Evolutionary conservation across 2,888 invertebrate species (phyloP).

Genomic region (Nephrotoma guestfalica): DNA sequence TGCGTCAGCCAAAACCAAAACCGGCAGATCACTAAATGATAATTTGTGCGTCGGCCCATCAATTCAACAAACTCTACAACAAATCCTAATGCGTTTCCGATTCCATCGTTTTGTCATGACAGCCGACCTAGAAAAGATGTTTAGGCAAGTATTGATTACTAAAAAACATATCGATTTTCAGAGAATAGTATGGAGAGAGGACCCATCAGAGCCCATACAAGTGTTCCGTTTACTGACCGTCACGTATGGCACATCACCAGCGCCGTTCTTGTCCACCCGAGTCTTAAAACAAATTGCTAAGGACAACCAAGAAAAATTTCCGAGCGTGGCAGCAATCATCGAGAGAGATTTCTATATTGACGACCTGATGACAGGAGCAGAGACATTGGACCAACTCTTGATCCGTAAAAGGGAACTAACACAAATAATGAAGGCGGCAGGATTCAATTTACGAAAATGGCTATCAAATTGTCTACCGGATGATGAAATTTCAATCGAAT

Average conservation of each 20-base stretch:
- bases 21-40: not conserved
- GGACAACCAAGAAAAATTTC: conserved; percentile 14
- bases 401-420: not conserved
- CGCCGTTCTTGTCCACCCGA: no score
- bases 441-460: no score
- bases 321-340: conserved; percentile 12
- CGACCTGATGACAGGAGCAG: conserved; percentile 13
- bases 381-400: conserved; percentile 6
- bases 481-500: no score
- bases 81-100: not conserved
- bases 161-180: not conserved
- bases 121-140: not conserved
- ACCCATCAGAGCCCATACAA: not conserved
- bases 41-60: not conserved
- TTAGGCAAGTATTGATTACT: not conserved
- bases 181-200: not conserved
- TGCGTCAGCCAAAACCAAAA: not conserved
- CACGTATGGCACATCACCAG: no score
- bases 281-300: conserved; percentile 7
- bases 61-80: not conserved
- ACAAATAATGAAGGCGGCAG: no score
- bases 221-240: not conserved
- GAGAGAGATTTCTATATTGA: conserved; percentile 15
- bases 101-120: not conserved
- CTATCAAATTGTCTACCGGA: no score